phyloP scores from a whole-genome alignment of 2,113 vertebrate species.

The Phoxinus phoxinus region DNA sequence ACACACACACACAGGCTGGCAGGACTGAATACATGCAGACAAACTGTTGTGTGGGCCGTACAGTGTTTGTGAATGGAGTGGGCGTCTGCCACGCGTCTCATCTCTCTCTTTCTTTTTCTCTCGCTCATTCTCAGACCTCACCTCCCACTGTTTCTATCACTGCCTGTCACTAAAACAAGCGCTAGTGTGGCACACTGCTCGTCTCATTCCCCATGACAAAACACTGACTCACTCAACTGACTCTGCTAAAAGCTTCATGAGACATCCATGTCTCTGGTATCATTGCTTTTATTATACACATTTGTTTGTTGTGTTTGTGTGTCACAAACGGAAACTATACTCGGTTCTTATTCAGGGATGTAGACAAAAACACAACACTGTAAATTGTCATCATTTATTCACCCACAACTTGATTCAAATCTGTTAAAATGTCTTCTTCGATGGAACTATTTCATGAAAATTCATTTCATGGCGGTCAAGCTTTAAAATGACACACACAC shows the following conservation, averaged over 20 bases:
- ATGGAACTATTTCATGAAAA: background rate
- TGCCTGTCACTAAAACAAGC: constrained; percentile 45
- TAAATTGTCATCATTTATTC: background rate
- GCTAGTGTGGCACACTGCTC: constrained; percentile 28
- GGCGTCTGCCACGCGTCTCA: constrained; percentile 41
- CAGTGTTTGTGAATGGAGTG: constrained; percentile 62
- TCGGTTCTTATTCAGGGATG: background rate
- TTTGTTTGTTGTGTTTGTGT: constrained; percentile 10
- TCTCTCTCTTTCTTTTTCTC: constrained; percentile 42
- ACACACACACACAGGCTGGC: constrained; percentile 44
- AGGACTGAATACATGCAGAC: constrained; percentile 49
- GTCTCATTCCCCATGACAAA: constrained; percentile 36
- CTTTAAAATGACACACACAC: no score
- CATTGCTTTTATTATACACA: constrained; percentile 27
- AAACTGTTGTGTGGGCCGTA: constrained; percentile 46
- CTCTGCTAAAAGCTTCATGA: constrained; percentile 38
- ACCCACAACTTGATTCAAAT: background rate
- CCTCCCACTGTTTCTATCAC: constrained; percentile 37
- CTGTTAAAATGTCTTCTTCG: background rate
- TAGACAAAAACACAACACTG: background rate
- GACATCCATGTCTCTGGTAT: constrained; percentile 21
- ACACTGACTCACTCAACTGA: constrained; percentile 41
- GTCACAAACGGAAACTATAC: constrained; percentile 1
- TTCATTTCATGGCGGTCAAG: background rate
- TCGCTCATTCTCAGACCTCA: constrained; percentile 11